Evolutionary conservation across 1,140 invertebrate genomes (phyloP).

Genomic region (Choristoneura fumiferana): DNA sequence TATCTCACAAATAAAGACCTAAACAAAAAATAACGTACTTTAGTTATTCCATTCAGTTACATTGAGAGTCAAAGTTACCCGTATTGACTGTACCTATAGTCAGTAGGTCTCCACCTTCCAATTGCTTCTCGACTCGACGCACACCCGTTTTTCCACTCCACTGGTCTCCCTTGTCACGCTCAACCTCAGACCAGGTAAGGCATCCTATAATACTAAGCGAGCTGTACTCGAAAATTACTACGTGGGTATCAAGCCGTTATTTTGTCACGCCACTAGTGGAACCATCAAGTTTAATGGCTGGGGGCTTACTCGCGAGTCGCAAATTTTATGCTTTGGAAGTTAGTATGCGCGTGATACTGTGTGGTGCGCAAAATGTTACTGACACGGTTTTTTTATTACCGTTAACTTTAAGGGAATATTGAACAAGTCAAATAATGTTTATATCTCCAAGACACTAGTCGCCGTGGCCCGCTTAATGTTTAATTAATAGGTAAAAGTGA

Average conservation of each 20-base stretch:
- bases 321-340: constrained; percentile 6
- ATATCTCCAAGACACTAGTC: no score
- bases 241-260: constrained; percentile 5
- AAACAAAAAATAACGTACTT: no score
- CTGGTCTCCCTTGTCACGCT: neutral
- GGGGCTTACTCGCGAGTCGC: neutral
- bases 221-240: constrained; percentile 13
- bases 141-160: constrained; percentile 15
- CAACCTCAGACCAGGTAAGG: neutral
- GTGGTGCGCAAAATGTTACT: no score
- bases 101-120: neutral
- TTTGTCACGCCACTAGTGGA: constrained; percentile 10
- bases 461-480: no score
- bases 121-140: constrained; percentile 14
- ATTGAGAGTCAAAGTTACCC: no score
- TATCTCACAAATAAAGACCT: no score
- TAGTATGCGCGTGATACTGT: neutral
- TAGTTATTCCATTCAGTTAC: no score
- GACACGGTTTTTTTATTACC: no score
- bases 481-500: no score
- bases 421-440: no score
- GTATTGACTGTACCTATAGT: no score
- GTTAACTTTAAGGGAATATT: no score
- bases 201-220: constrained; percentile 2
- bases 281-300: neutral